phyloP scores from a whole-genome alignment of 2,113 vertebrate genomes.

The Onychostruthus taczanowskii region DNA sequence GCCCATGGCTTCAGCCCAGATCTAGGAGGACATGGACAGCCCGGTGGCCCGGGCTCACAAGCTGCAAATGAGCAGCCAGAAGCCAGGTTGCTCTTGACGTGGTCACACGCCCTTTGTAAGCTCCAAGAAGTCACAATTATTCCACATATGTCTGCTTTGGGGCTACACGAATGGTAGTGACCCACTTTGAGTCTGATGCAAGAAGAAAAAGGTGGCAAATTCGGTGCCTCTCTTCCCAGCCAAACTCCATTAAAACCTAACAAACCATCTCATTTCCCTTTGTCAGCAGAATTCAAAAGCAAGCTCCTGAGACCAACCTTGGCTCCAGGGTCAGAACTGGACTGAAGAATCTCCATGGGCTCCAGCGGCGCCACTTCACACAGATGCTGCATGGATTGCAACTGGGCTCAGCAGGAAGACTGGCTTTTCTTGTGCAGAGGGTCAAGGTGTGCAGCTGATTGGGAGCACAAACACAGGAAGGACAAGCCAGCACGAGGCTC shows the following conservation, averaged over 20 bases:
- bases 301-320: conserved; percentile 28
- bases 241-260: background rate
- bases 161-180: background rate
- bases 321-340: background rate
- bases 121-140: background rate
- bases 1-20: background rate
- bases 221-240: background rate
- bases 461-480: background rate
- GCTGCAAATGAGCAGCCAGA: background rate
- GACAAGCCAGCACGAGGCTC: background rate
- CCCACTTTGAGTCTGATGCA: background rate
- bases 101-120: background rate
- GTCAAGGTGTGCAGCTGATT: background rate
- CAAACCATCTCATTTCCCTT: background rate
- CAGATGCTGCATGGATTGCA: background rate
- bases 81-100: background rate
- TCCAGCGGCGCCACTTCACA: fast-evolving
- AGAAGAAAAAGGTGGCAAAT: background rate
- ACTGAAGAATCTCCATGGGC: background rate
- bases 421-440: background rate
- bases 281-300: background rate
- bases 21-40: background rate
- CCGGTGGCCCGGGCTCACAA: background rate
- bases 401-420: background rate
- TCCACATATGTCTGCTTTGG: background rate